Evolutionary conservation across 1,140 invertebrate species (phyloP).

Genomic region (Achatina immaculata): DNA sequence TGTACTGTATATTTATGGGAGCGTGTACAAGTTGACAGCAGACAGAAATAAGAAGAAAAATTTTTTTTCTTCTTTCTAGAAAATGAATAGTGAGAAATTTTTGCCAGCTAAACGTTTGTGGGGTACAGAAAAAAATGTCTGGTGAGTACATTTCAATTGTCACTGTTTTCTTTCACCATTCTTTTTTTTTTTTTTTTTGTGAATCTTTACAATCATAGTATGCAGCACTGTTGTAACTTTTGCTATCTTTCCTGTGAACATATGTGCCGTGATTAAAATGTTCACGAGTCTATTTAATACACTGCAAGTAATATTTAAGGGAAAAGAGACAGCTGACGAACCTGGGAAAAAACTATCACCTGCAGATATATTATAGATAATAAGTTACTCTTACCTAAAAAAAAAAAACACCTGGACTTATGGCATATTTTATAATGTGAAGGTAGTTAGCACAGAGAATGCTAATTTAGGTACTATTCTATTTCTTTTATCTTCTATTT

Average conservation of each 20-base stretch:
- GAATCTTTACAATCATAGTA: not conserved
- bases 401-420: too few relatives aligned
- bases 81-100: constrained; percentile 55
- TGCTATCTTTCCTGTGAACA: too few relatives aligned
- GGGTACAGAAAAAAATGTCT: constrained; percentile 66
- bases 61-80: constrained; percentile 52
- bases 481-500: not conserved
- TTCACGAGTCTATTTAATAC: not conserved
- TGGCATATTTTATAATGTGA: too few relatives aligned
- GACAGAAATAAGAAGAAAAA: too few relatives aligned
- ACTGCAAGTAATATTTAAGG: not conserved
- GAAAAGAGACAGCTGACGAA: not conserved
- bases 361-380: not conserved
- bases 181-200: not conserved
- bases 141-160: constrained; percentile 46
- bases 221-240: not conserved
- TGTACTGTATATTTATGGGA: too few relatives aligned
- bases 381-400: not conserved
- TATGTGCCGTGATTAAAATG: not conserved
- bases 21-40: too few relatives aligned
- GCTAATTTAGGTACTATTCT: too few relatives aligned
- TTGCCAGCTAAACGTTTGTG: constrained; percentile 53
- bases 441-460: too few relatives aligned
- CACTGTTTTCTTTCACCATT: not conserved
- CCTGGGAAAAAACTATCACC: not conserved